These are phyloP conservation scores for Cotesia congregata DNA, from an alignment of 2,888 invertebrate genomes.

Conservation along the genomic window DNA sequence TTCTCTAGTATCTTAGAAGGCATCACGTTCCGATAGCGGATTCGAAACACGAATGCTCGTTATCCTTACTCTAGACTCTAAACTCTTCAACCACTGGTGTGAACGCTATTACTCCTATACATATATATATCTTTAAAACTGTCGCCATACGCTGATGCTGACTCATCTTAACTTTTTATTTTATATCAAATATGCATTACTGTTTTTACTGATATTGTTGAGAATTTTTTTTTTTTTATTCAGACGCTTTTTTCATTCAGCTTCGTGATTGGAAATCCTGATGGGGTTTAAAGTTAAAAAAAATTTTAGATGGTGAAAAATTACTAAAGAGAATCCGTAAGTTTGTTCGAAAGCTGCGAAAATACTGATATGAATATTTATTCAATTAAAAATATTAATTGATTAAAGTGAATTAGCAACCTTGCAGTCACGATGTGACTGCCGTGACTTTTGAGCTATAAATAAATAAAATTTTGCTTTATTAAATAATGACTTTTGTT, in stretches of 20 bases:
- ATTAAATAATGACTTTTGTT: too few species aligned
- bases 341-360: too few species aligned
- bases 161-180: neutral
- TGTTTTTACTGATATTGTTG: neutral
- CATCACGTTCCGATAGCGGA: conserved; percentile 45
- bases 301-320: too few species aligned
- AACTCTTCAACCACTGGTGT: neutral
- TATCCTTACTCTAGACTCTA: conserved; percentile 34
- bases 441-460: too few species aligned
- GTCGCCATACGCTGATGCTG: neutral
- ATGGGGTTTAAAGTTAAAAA: too few species aligned
- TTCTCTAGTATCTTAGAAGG: conserved; percentile 41
- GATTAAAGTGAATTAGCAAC: neutral
- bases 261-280: too few species aligned
- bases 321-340: too few species aligned
- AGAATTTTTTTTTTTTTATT: too few species aligned
- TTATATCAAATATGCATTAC: neutral
- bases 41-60: conserved; percentile 47
- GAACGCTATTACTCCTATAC: neutral
- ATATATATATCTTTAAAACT: neutral
- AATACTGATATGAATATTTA: neutral
- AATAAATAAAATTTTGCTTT: too few species aligned
- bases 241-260: too few species aligned
- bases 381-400: conserved; percentile 1
- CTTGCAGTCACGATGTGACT: too few species aligned